A percentile compares a stretch with the other conserved stretches of the same genome.
Evolutionary conservation across 2,888 invertebrate genomes (phyloP).

Genomic region (Cyaniris semiargus): DNA sequence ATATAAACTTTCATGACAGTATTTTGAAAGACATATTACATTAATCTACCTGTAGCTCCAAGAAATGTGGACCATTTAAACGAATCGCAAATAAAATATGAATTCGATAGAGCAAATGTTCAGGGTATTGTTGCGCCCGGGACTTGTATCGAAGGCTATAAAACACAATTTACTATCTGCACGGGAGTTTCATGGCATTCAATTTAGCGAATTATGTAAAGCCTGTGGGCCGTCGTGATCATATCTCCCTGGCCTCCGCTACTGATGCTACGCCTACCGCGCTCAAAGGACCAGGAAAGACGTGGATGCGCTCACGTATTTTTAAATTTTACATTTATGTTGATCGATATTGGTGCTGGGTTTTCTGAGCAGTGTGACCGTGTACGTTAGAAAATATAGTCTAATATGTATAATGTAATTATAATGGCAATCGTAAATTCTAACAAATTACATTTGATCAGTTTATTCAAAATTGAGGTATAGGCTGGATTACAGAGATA

Average conservation of each 20-base stretch:
- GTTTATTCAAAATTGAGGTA: no score
- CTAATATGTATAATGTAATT: no score
- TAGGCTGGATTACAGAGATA: neutral
- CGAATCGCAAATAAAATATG: slow-evolving; percentile 1
- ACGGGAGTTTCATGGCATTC: slow-evolving; percentile 43
- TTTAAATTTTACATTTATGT: slow-evolving; percentile 25
- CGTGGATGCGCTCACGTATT: slow-evolving; percentile 19
- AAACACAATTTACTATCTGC: slow-evolving; percentile 31
- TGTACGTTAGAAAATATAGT: no score
- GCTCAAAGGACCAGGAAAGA: slow-evolving; percentile 32
- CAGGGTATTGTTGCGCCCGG: neutral
- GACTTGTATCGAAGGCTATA: slow-evolving; percentile 26
- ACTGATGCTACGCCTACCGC: slow-evolving; percentile 54
- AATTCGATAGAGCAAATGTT: neutral
- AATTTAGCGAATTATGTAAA: slow-evolving; percentile 48
- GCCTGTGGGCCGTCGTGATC: slow-evolving; percentile 53
- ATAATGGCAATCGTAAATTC: no score
- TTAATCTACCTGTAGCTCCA: neutral
- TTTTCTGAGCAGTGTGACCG: no score
- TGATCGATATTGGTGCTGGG: no score
- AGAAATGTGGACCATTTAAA: neutral
- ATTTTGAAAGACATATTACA: neutral
- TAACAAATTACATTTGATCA: no score
- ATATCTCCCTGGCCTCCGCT: slow-evolving; percentile 56
- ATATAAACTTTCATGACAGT: neutral